A percentile compares a stretch with the other conserved stretches of the same genome.
Conservation (phyloP, 30 jellyfish, hydroid and myxozoan genomes). For the Aurelia aurita complex sp. Pacific region DNA sequence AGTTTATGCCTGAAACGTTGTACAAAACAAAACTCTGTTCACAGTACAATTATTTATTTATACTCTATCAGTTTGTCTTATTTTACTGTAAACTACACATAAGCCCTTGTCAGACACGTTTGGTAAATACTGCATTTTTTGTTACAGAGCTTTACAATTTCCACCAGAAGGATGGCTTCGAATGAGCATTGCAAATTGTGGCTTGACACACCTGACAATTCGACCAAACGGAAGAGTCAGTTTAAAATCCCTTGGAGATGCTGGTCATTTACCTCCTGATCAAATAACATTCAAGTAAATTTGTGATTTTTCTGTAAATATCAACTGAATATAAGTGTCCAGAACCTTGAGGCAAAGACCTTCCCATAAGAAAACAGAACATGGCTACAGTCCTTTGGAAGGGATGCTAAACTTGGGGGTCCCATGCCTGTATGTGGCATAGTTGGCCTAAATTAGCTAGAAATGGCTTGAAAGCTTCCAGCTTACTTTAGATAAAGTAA, state of each 20-base stretch:
- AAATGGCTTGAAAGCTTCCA: too few relatives aligned
- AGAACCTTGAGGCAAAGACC: neutral
- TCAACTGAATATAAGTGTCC: neutral
- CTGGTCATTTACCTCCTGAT: conserved; percentile 96
- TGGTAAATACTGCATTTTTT: neutral
- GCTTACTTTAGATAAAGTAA: too few relatives aligned
- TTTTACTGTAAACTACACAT: too few relatives aligned
- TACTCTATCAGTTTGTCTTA: too few relatives aligned
- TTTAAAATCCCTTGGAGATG: conserved; percentile 86
- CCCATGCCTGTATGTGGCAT: too few relatives aligned
- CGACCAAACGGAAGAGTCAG: conserved; percentile 94
- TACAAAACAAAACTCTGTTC: too few relatives aligned
- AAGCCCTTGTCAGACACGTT: too few relatives aligned
- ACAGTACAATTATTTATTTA: too few relatives aligned
- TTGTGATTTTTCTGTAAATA: neutral
- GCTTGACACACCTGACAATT: conserved; percentile 84
- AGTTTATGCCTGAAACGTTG: too few relatives aligned
- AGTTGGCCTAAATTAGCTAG: too few relatives aligned
- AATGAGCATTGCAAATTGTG: conserved; percentile 96
- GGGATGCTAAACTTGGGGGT: too few relatives aligned
- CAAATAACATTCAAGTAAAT: conserved; percentile 74
- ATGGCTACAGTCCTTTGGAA: too few relatives aligned
- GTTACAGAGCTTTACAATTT: conserved; percentile 86
- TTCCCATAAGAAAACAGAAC: neutral
- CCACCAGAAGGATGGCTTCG: conserved; percentile 99